phyloP scores from a whole-genome alignment of 2,797 vertebrate species.

The Mormyrops boulengeri region DNA sequence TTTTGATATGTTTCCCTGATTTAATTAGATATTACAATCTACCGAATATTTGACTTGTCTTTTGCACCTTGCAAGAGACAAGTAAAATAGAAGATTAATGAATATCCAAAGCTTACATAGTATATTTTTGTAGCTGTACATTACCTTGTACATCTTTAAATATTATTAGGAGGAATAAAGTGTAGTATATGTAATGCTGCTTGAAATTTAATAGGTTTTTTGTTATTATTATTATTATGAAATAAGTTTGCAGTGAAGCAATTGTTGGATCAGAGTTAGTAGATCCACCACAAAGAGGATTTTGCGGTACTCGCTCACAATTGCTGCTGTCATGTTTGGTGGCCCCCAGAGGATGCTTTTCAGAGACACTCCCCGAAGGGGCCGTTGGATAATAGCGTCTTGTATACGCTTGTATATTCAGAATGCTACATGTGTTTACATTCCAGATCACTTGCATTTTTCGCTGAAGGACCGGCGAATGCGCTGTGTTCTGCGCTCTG shows the following conservation, averaged over 20 bases:
- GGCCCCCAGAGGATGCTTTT: neutral
- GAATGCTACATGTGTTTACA: constrained; percentile 10
- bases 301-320: neutral
- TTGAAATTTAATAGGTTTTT: neutral
- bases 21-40: neutral
- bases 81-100: neutral
- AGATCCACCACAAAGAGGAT: neutral
- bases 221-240: neutral
- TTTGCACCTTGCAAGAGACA: neutral
- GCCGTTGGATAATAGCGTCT: neutral
- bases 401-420: constrained; percentile 14
- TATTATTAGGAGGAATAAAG: neutral
- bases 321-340: neutral
- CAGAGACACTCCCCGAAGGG: neutral
- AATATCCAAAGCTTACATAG: neutral
- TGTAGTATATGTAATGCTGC: neutral
- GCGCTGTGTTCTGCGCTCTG: neutral
- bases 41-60: neutral
- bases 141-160: neutral
- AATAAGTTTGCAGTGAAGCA: neutral
- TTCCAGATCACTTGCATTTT: constrained; percentile 14
- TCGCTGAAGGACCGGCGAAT: neutral
- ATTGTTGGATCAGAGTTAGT: neutral
- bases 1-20: neutral
- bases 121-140: neutral